Base-by-base conservation (phyloP, 2,113 vertebrate species). In the Antechinus stuartii region DNA sequence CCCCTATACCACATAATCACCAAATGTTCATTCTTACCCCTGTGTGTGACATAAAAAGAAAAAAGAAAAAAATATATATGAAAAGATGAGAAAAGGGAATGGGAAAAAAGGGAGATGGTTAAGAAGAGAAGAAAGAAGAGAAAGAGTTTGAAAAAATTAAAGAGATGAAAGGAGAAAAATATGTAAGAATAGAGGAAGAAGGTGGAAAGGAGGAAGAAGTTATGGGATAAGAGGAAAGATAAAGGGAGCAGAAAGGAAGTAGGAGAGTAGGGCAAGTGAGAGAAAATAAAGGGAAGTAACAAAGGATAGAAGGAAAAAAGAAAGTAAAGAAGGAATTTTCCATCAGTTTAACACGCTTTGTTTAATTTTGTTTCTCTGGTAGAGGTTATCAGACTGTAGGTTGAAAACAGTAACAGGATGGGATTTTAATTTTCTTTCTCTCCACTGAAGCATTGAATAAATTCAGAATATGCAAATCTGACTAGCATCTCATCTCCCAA, bases 331-430 rank as follows among this genome's bases (percentile, higher is more conserved):
- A 84, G n/a, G n/a, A 42, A 84, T 84, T 84, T 84, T 84, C 68
- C 35, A 84, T 84, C n/a, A 42, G 68, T 42, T 68, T 84, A 42
- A 19, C 68, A 42, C 42, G 68, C n/a, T 10, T 84, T 42, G 68
- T 84, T 84, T 84, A 84, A 84, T 84, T 84, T 84, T 84, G n/a
- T 84, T 84, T 84, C 68, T 84, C n/a, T 84, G 68, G 68, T 84
- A 42, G 35, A 84, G 61, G 61, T 76, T 76, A 76, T 76, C 61
- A 76, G n/a, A 84, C 16, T 84, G 42, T 84, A 42, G 68, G 68
- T 84, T 42, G n/a, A 84, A 84, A 84, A 84, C n/a, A 84, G 35
- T 84, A 84, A 84, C 68, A 84, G 68, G 68, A 84, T 42, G n/a
- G n/a, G 68, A 84, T 84, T 84, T 42, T 84, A 84, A 84, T 84